Base-by-base conservation (phyloP, 2,888 invertebrate genomes). In the Agonopterix subpropinquella region DNA sequence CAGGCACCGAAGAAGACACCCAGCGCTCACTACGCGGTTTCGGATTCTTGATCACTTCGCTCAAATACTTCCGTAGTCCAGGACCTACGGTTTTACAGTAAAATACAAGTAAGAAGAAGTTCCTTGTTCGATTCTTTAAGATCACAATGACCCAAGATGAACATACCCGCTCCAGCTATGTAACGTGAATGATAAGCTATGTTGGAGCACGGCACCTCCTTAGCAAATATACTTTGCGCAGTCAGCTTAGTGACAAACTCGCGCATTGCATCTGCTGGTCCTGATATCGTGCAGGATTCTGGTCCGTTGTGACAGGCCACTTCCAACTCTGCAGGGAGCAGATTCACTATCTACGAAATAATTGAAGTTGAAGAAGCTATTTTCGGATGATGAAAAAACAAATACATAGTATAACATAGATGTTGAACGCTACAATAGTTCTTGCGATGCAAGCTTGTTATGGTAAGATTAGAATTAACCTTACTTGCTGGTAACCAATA, bases 141-240 rank as follows among this genome's bases (percentile, higher is more conserved):
- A 18, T 18, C 18, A 37, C 1, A 43, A 43, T 37, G 36, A n/a
- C 43, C 1, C 9, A 11, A 11, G 43, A 41, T 18, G 2, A 18
- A 18, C 35, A 41, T 59, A 77, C 86, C 91, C 49, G 93, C 92
- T 47, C 90, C 87, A 1, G 91, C 89, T 61, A 98, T 95, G 62
- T 95, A 96, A 41, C 92, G 90, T 43, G 96, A 96, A 70, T 98
- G 97, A 69, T 96, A 98, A 0, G 97, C 95, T 53, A 96, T 95
- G 62, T 96, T 95, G 11, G 95, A 92, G 55, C 95, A 94, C 1
- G 80, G 80, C 1, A 85, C 85, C 59, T 84, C 84, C 43, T 76
- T 84, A 0, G 83, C 84, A 43, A 86, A 86, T n/a, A 84, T 70
- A 1, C 69, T 64, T 37, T 73, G 65, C 8, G 65, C 65, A 7